phyloP scores from a whole-genome alignment of 2,797 vertebrate species.

The Podarcis lilfordi region DNA sequence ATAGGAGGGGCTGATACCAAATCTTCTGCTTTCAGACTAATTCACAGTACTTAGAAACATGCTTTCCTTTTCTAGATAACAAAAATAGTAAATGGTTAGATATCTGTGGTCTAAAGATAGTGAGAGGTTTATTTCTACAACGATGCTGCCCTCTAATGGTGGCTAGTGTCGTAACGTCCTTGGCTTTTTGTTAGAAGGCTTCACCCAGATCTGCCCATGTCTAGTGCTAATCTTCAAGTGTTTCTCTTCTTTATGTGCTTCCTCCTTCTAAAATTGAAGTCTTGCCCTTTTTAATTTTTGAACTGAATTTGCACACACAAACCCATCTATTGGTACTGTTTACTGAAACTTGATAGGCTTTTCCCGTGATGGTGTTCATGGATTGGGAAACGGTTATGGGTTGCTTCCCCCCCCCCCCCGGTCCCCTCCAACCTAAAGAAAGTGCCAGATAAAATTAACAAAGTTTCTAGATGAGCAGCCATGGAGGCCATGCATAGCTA shows the following conservation, averaged over 20 bases:
- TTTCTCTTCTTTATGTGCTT: not conserved
- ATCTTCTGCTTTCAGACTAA: constrained; percentile 29
- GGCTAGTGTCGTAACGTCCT: not conserved
- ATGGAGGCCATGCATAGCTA: not conserved
- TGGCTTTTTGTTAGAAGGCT: not conserved
- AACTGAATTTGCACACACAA: not conserved
- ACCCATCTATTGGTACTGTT: not conserved
- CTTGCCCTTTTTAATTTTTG: not conserved
- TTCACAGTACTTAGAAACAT: constrained; percentile 28
- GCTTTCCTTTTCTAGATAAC: constrained; percentile 28
- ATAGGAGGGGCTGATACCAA: constrained; percentile 14
- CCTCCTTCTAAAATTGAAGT: not conserved
- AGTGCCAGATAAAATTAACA: not conserved
- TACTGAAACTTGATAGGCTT: not conserved
- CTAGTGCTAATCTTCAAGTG: not conserved
- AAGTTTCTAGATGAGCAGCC: not conserved
- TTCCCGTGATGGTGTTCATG: not conserved
- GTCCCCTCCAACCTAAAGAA: not conserved
- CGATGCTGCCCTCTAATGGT: constrained; percentile 67
- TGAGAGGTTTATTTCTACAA: not conserved
- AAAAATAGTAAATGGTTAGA: not conserved
- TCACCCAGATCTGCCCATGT: not conserved
- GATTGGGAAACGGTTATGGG: not conserved
- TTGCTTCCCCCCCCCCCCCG: not conserved
- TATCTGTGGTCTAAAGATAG: not conserved